A percentile compares a stretch with the other conserved stretches of the same genome.
These are phyloP conservation scores for Tetragnatha montana DNA, from an alignment of 2,888 invertebrate genomes.

Conservation along the genomic window DNA sequence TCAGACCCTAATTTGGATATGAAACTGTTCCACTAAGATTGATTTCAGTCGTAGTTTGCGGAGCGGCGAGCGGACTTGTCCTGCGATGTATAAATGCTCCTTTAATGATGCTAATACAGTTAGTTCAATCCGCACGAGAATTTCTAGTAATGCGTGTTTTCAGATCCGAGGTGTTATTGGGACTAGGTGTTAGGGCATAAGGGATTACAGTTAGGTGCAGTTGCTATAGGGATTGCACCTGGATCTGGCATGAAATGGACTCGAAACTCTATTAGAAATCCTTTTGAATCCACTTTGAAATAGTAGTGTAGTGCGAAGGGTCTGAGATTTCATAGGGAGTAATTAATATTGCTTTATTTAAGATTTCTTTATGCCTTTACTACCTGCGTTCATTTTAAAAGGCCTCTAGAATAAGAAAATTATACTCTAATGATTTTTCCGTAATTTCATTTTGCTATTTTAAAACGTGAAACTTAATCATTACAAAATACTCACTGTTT, in stretches of 20 bases:
- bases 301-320: too few species aligned
- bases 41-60: neutral
- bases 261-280: neutral
- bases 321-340: too few species aligned
- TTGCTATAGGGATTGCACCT: neutral
- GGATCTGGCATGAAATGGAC: neutral
- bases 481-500: too few species aligned
- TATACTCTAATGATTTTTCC: too few species aligned
- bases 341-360: too few species aligned
- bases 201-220: neutral
- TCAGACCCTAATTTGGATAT: neutral
- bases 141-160: neutral
- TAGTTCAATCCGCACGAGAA: neutral
- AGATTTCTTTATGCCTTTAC: too few species aligned
- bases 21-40: neutral
- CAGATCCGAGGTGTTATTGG: neutral
- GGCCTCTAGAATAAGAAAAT: too few species aligned
- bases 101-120: neutral
- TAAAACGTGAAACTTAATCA: too few species aligned
- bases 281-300: too few species aligned
- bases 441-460: too few species aligned
- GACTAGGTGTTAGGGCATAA: neutral
- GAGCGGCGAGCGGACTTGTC: neutral
- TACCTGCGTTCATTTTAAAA: too few species aligned
- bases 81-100: neutral